These are phyloP conservation scores for Euglossa dilemma DNA, from an alignment of 1,140 invertebrate species.

Conservation along the genomic window DNA sequence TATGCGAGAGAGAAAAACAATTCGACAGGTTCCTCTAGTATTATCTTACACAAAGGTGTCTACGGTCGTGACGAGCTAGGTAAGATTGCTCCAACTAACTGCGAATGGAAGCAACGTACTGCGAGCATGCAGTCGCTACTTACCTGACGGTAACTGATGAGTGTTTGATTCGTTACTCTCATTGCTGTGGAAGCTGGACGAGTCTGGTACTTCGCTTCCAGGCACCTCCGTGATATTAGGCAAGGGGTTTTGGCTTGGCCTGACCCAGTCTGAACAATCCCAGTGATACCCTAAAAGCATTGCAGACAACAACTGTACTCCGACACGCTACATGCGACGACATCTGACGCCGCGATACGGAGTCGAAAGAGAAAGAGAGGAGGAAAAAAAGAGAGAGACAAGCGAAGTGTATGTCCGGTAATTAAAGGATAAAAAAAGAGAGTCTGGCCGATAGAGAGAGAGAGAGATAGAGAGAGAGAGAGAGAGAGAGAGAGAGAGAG, in stretches of 20 bases:
- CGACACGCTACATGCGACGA: constrained; percentile 66
- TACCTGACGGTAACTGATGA: constrained; percentile 83
- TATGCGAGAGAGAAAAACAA: neutral
- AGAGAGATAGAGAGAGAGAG: no score
- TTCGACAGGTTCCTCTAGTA: neutral
- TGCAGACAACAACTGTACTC: constrained; percentile 76
- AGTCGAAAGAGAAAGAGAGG: constrained; percentile 2
- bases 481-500: no score
- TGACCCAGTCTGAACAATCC: constrained; percentile 98
- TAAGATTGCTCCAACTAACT: neutral
- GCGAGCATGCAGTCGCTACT: constrained; percentile 59
- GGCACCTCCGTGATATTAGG: constrained; percentile 96
- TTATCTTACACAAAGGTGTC: neutral
- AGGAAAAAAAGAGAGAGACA: neutral
- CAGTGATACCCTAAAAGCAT: constrained; percentile 92
- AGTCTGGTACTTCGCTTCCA: constrained; percentile 94
- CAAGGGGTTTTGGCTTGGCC: constrained; percentile 90
- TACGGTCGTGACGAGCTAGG: neutral
- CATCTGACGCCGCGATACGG: constrained; percentile 32
- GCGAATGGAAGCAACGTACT: constrained; percentile 12
- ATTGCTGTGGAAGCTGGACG: constrained; percentile 93
- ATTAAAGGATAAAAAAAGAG: constrained; percentile 9
- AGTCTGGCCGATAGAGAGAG: constrained; percentile 34
- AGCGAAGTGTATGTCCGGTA: neutral
- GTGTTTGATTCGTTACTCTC: constrained; percentile 91